Percentiles rank a stretch among this genome's conserved stretches.
phyloP scores from a whole-genome alignment of 2,113 vertebrate species.

The Pedionomus torquatus region DNA sequence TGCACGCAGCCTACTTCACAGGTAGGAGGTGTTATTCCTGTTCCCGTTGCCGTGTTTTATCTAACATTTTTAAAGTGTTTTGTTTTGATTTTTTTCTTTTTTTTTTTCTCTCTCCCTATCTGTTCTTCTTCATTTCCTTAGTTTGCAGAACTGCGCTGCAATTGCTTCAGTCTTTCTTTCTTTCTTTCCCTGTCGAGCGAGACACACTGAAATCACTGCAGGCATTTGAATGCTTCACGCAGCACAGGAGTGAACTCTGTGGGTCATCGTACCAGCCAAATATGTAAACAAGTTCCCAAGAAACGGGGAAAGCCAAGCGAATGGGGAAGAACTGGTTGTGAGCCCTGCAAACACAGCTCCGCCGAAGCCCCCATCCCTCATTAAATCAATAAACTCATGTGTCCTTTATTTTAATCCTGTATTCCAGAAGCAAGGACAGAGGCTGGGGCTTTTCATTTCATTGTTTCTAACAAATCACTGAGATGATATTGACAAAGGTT shows the following conservation, averaged over 20 bases:
- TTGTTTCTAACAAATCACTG: slow-evolving; percentile 74
- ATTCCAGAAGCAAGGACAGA: slow-evolving; percentile 62
- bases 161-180: neutral
- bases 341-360: slow-evolving; percentile 11
- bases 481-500: slow-evolving; percentile 73
- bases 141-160: neutral
- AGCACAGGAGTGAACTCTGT: slow-evolving; percentile 34
- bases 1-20: slow-evolving; percentile 40
- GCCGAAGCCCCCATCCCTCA: slow-evolving; percentile 56
- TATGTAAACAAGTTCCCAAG: slow-evolving; percentile 35
- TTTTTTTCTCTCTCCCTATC: neutral
- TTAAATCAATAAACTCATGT: slow-evolving; percentile 80
- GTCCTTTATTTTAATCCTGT: slow-evolving; percentile 77
- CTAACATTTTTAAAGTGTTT: slow-evolving; percentile 14
- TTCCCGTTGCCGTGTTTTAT: slow-evolving; percentile 45
- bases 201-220: slow-evolving; percentile 54
- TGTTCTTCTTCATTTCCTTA: slow-evolving; percentile 38
- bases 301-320: neutral
- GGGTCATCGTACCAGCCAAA: slow-evolving; percentile 56
- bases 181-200: slow-evolving; percentile 39
- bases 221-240: slow-evolving; percentile 60
- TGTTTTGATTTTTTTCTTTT: neutral
- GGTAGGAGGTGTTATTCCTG: slow-evolving; percentile 61
- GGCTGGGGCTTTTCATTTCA: slow-evolving; percentile 66
- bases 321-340: slow-evolving; percentile 5